phyloP scores from a whole-genome alignment of 1,140 invertebrate species.

The Lasioglossum baleicum region DNA sequence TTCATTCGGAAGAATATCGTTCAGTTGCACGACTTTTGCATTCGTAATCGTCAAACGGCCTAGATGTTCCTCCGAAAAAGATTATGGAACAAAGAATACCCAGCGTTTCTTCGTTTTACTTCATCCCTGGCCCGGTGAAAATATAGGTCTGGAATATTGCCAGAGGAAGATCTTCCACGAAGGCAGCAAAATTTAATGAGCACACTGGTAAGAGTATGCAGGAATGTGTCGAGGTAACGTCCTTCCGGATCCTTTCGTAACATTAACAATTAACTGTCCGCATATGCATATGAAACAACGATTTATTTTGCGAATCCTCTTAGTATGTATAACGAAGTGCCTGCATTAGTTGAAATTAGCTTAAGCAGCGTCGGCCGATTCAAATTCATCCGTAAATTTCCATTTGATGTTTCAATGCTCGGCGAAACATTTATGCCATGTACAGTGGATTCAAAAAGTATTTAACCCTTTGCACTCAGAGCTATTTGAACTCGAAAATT shows the following conservation, averaged over 20 bases:
- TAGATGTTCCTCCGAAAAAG: constrained; percentile 41
- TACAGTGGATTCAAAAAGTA: no score
- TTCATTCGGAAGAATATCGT: neutral
- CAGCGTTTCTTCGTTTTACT: constrained; percentile 58
- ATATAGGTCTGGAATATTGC: constrained; percentile 61
- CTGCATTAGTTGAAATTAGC: neutral
- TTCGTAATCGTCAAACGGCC: constrained; percentile 41
- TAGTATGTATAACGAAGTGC: neutral
- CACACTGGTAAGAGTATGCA: constrained; percentile 43
- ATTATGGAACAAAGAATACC: constrained; percentile 40
- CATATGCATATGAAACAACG: neutral
- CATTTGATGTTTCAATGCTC: no score
- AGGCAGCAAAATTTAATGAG: constrained; percentile 66
- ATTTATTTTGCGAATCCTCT: constrained; percentile 22
- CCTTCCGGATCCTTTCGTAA: constrained; percentile 11
- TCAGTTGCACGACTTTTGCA: constrained; percentile 15
- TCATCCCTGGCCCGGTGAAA: constrained; percentile 46
- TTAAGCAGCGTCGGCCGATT: neutral
- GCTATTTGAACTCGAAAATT: no score
- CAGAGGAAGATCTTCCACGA: constrained; percentile 56
- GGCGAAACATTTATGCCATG: no score
- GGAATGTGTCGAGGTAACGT: constrained; percentile 19
- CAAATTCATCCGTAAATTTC: neutral
- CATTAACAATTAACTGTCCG: constrained; percentile 20
- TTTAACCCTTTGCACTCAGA: no score